Evolutionary conservation across 2,113 vertebrate species (phyloP).

Genomic region (Eubucco bourcierii): DNA sequence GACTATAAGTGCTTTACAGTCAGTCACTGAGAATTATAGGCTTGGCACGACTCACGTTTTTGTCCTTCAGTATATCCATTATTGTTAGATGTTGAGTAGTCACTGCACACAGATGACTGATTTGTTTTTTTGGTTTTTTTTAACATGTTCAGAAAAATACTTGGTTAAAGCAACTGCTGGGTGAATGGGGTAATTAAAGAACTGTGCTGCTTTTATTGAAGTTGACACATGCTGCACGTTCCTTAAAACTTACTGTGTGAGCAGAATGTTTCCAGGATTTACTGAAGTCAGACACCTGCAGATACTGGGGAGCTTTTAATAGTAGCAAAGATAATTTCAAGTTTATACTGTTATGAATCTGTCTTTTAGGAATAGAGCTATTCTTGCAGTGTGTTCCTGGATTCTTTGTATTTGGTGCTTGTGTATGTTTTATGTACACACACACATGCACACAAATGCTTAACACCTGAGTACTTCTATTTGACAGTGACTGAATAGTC

Average conservation of each 20-base stretch:
- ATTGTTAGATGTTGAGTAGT: slow-evolving; percentile 37
- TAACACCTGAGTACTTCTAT: neutral
- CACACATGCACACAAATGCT: neutral
- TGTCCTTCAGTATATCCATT: slow-evolving; percentile 38
- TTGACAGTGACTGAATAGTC: neutral
- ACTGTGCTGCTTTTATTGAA: slow-evolving; percentile 38
- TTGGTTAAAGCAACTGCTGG: slow-evolving; percentile 14
- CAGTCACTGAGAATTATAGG: slow-evolving; percentile 38
- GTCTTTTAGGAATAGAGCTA: neutral
- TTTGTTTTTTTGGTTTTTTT: neutral
- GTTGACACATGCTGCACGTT: slow-evolving; percentile 36
- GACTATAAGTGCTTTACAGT: slow-evolving; percentile 20
- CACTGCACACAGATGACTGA: neutral
- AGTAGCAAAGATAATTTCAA: slow-evolving; percentile 27
- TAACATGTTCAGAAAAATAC: slow-evolving; percentile 32
- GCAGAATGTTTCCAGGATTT: slow-evolving; percentile 44
- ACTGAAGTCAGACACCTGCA: slow-evolving; percentile 1
- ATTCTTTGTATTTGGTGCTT: neutral
- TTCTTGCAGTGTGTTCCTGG: neutral
- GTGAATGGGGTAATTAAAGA: slow-evolving; percentile 51
- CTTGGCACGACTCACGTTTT: neutral
- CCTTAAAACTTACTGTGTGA: slow-evolving; percentile 38
- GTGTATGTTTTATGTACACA: neutral
- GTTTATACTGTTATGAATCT: slow-evolving; percentile 35
- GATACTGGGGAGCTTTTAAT: slow-evolving; percentile 25